Base-by-base conservation (phyloP, 1,140 invertebrate species). In the Drosophila serrata region DNA sequence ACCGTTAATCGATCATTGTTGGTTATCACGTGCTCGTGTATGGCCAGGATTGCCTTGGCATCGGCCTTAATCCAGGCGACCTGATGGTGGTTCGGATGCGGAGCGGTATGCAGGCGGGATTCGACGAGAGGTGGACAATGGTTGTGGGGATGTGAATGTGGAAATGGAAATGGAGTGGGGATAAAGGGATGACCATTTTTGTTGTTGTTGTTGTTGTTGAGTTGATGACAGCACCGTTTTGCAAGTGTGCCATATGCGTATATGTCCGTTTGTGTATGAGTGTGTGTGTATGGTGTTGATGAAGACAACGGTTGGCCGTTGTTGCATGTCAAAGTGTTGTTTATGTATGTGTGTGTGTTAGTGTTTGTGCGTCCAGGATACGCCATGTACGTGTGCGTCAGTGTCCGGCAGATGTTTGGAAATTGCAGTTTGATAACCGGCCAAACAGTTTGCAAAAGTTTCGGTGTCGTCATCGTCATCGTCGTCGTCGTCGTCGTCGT, bases 1-100 rank as follows among this genome's bases (percentile, higher is more conserved):
- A 98, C 97, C 64, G 95, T 95, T 81, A 98, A 94, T 81, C 97
- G 94, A 56, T 96, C 96, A 94, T 97, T 97, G 94, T 98, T 97
- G 46, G 97, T 97, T 92, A 98, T 98, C 74, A 98, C 97, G 92
- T 97, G 96, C 91, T 97, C 97, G 93, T 98, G 97, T 92, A 98
- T 97, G 58, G 97, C 97, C 90, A 98, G 94, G 86, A 98, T 96
- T 58, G 97, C 97, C 93, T 98, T 98, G 43, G 97, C 97, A 93
- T 98, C 97, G 59, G 96, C 96, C 93, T 98, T 98, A 93, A 98
- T 97, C 97, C 97, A 98, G 64, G 97, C 97, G 67, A 98, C 97
- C 97, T 98, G 93, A 91, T 85, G 81, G 56, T 78, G 67, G 49
- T 74, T 55, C 33, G 29, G 48, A 51, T 51, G 27, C 63, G 45